phyloP scores from a whole-genome alignment of 2,888 invertebrate species.

The Hermodice carunculata region DNA sequence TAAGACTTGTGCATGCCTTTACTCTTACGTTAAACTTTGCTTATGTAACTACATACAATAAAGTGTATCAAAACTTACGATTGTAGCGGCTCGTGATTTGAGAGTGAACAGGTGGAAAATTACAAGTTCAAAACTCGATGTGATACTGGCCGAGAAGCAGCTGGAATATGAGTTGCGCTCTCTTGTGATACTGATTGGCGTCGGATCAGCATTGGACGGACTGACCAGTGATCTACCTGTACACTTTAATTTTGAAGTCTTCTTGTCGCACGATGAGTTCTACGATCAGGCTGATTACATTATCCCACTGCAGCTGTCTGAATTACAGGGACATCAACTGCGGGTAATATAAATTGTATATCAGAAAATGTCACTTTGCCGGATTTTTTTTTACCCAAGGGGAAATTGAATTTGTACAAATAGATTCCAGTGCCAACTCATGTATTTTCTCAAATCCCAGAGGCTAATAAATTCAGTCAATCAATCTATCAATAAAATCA shows the following conservation, averaged over 20 bases:
- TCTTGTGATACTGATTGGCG: neutral
- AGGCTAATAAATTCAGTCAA: too few relatives aligned
- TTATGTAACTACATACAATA: too few relatives aligned
- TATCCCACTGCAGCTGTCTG: neutral
- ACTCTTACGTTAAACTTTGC: too few relatives aligned
- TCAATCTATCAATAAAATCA: too few relatives aligned
- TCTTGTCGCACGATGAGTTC: conserved; percentile 6
- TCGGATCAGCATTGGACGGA: neutral
- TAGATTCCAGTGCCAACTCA: too few relatives aligned
- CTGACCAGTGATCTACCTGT: neutral
- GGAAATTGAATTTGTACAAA: too few relatives aligned
- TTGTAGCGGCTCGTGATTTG: conserved; percentile 3
- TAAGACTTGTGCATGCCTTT: too few relatives aligned
- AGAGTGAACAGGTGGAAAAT: neutral
- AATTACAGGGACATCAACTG: neutral
- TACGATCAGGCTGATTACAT: neutral
- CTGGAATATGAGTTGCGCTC: neutral
- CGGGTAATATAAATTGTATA: too few relatives aligned
- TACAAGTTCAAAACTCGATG: neutral
- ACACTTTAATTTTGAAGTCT: conserved; percentile 10
- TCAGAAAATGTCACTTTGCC: too few relatives aligned
- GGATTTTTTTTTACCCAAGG: too few relatives aligned
- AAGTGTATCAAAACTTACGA: neutral
- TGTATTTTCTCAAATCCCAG: too few relatives aligned
- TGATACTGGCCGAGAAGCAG: neutral